Evolutionary conservation across 35 echinoderm and acorn worm species (phyloP), one percentile per base, ranked within the genome.

Genomic region (Heliocidaris erythrogramma): DNA sequence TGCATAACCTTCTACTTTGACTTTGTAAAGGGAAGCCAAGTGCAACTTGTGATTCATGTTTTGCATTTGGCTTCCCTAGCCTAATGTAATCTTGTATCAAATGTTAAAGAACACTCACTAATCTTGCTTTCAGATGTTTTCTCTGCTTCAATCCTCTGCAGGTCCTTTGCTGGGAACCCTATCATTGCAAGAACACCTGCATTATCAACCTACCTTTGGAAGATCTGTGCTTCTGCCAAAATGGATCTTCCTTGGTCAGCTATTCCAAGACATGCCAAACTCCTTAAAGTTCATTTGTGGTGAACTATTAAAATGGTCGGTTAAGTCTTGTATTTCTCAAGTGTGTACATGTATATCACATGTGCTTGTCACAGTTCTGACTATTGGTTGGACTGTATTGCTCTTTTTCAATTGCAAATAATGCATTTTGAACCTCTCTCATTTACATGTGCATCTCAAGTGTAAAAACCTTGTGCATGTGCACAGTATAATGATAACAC

Each of bases 21-120:
- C 21, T 49, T 94, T 94, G 94, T 94, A 53, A 94, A 85, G 85
- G 49, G 94, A 94, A 86, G 94, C 86, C 94, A 94, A 42, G 17
- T 86, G 94, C 94, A 94, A 49, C 47, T 47, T 78, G 65, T 78
- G 17, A 78, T 56, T 86, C 14, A 27, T 85, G 30, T 24, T 14
- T 85, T 78, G 65, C 60, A 42, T 48, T 30, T 78, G 56, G 56
- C 48, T 94, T 94, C 65, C 14, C 65, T 86, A 94, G 29, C 21
- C 30, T 24, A 59, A 21, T 21, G 27, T 7, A 27, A 7, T 30
- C 60, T 60, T 94, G 18, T 59, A 59, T 30, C 7, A 7, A 29
- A 30, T 94, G 9, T 59, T 49, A 32, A 88, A 94, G 94, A 94
- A 87, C 94, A 94, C 94, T 56, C 47, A 86, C 47, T 85, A 94